A percentile compares a stretch with the other conserved stretches of the same genome.
These are phyloP conservation scores for Atherinosoma microstoma DNA, from an alignment of 2,797 vertebrate genomes.

Conservation along the genomic window DNA sequence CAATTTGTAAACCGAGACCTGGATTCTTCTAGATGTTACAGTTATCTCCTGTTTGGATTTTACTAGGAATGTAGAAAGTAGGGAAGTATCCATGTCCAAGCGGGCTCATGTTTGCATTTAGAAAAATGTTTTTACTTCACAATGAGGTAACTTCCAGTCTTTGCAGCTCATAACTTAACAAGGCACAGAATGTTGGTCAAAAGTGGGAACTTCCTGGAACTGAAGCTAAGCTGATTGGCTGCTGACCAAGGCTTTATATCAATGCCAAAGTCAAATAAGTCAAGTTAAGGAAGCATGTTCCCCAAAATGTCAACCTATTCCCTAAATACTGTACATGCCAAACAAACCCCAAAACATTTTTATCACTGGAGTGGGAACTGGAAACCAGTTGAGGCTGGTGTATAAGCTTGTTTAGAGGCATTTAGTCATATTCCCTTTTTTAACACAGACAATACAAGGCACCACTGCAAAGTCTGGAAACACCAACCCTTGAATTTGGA, in stretches of 20 bases:
- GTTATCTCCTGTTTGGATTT: not conserved
- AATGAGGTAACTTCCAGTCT: not conserved
- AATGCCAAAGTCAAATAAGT: not conserved
- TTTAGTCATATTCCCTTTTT: not conserved
- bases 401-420: not conserved
- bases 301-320: not conserved
- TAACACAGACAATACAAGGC: not conserved
- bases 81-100: not conserved
- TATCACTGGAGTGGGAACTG: not conserved
- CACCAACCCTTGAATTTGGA: not conserved
- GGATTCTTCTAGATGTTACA: not conserved
- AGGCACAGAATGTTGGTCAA: not conserved
- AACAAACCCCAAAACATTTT: not conserved
- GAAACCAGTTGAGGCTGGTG: not conserved
- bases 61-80: not conserved
- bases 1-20: not conserved
- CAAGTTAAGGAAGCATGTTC: not conserved
- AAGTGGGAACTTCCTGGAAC: not conserved
- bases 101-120: not conserved
- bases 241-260: not conserved
- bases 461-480: not conserved
- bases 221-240: not conserved
- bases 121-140: not conserved
- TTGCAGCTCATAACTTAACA: not conserved
- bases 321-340: not conserved